Evolutionary conservation across 2,797 vertebrate species (phyloP).

Genomic region (Calcarius lapponicus): DNA sequence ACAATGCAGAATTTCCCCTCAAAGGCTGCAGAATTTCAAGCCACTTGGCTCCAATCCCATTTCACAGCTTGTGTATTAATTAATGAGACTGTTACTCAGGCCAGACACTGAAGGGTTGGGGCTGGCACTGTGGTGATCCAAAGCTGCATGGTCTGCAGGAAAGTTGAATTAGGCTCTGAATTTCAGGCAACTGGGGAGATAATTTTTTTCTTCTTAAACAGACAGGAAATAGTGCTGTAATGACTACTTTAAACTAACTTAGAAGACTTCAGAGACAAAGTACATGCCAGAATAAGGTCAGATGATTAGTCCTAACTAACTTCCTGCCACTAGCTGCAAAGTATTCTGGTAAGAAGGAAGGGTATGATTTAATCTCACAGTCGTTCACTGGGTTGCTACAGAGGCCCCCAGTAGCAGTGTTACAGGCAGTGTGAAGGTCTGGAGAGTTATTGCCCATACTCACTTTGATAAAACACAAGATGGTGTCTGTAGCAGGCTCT

Average conservation of each 20-base stretch:
- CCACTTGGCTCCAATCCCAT: background rate
- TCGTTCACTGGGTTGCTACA: background rate
- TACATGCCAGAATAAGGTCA: background rate
- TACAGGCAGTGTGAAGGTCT: background rate
- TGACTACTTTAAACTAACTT: background rate
- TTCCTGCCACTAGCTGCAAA: background rate
- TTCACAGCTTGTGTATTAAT: constrained; percentile 19
- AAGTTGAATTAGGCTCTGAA: background rate
- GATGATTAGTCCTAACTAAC: background rate
- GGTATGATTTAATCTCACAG: background rate
- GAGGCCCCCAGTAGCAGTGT: background rate
- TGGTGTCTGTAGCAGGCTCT: background rate
- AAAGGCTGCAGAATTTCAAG: background rate
- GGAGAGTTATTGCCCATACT: background rate
- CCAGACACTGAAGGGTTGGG: background rate
- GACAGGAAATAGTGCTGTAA: background rate
- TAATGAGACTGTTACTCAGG: background rate
- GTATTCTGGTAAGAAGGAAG: background rate
- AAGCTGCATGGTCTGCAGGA: background rate
- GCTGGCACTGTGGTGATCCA: background rate
- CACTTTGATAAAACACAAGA: accelerated
- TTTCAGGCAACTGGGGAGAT: background rate
- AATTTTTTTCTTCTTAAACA: background rate
- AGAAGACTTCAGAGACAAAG: background rate
- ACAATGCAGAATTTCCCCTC: background rate